Evolutionary conservation across 2,888 invertebrate species (phyloP), one percentile per base, ranked within the genome.

Genomic region (Iselma pallidipennis): DNA sequence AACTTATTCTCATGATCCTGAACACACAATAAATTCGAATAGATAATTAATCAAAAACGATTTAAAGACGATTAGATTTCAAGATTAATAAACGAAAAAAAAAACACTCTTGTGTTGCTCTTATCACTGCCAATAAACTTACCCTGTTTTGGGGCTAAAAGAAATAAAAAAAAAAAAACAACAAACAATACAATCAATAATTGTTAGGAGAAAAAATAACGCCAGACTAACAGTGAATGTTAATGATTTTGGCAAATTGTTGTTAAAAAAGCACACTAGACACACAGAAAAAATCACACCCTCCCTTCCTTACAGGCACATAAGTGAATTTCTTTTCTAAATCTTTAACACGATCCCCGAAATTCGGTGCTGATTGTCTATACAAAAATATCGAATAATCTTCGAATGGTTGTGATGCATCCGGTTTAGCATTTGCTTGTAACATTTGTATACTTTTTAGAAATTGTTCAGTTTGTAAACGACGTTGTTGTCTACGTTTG

Each of bases 351-450:
- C 94, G 87, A 80, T 92, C 92, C 82, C 89, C 89, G 82, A 94
- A 94, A 78, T 91, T 87, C 6, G 92, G 91, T 14, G 94, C 94
- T 59, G 89, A 91, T 80, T 93, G 92, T 55, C 94, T 87, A 82
- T 94, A 95, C 76, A 94, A 86, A 82, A 91, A 92, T 75, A 94
- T 86, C 25, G 92, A 91, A 82, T 93, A 92, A 82, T 94, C 91
- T 82, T 93, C 91, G 76, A 92, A 87, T 62, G 91, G 89, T 67
- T 82, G 82, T 57, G 83, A 82, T 26, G 88, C 87, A 52, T 87
- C 86, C 55, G 85, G 83, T 64, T 89, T 86, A 51, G 88, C 89
- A 79, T 92, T 93, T 2, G 90, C 88, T 74, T 92, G 91, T 73
- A 94, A 82, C 90, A 94, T 91, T 81, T 91, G 91, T 82, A 94